Conservation (phyloP, 2,797 vertebrate species). For the Coendou prehensilis region DNA sequence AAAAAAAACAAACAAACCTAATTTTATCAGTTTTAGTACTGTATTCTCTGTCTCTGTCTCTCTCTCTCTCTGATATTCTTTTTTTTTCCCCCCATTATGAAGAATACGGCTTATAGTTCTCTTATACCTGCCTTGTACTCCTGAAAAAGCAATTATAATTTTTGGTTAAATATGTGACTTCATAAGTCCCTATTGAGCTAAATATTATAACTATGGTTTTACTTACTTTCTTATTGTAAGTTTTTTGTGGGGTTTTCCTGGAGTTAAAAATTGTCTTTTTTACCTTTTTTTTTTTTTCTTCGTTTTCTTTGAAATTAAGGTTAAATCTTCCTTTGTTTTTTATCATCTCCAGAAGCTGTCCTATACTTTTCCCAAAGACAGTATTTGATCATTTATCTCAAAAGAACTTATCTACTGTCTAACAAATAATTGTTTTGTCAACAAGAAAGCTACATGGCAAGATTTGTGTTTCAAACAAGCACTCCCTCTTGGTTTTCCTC, state of each 20-base stretch:
- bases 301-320: slow-evolving; percentile 37
- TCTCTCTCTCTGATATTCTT: not conserved
- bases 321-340: slow-evolving; percentile 52
- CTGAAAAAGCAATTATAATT: slow-evolving; percentile 22
- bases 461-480: slow-evolving; percentile 42
- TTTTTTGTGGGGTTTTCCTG: not conserved
- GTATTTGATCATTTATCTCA: slow-evolving; percentile 38
- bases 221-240: slow-evolving; percentile 28
- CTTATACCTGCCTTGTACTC: not conserved
- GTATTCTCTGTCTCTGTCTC: not conserved
- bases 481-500: slow-evolving; percentile 44
- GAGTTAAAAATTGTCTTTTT: not conserved
- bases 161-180: not conserved
- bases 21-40: slow-evolving; percentile 47
- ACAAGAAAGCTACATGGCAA: not conserved
- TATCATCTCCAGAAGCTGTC: slow-evolving; percentile 31
- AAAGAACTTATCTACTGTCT: slow-evolving; percentile 19
- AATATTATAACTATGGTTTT: not conserved
- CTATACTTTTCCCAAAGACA: not conserved
- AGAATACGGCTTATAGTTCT: not conserved
- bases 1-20: not conserved
- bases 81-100: not conserved
- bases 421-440: slow-evolving; percentile 36
- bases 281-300: not conserved
- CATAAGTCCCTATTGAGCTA: slow-evolving; percentile 23